Evolutionary conservation across 1,140 invertebrate genomes (phyloP), one percentile per base, ranked within the genome.

Genomic region (Meteorus sp.): DNA sequence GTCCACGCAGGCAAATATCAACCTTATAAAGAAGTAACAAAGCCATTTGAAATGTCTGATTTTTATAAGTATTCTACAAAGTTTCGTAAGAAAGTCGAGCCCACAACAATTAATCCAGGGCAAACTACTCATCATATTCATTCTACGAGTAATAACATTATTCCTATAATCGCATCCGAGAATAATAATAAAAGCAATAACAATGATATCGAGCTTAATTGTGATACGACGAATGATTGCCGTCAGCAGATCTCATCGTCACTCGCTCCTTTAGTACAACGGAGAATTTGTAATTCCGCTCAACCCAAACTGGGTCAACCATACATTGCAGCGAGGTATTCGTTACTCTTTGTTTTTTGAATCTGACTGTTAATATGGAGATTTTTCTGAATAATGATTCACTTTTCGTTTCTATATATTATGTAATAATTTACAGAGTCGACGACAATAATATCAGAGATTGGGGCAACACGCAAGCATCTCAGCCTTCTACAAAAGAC

Each of bases 21-120:
- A 69, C 93, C 93, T 0, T 96, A 95, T 70, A 87, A 92, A 65
- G 94, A 97, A 82, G 90, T 94, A 27, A 92, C 92, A 0, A 97
- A 98, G 75, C 94, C 94, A 9, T 98, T 95, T 78, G 94, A 97
- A 82, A 95, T 96, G 89, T 90, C 93, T 0, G 95, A 98, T 75
- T 97, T 96, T 80, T 98, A 97, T 78, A 97, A 97, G 78, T 98
- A 98, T 73, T 96, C 94, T 45, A 94, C 93, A 22, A 95, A 95
- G 71, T 94, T 90, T 75, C 84, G 92, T 17, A 89, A 91, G 82
- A 81, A 78, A 70, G 76, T 73, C 3, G 75, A 76, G 59, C 59
- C 56, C 0, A 48, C 17, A 1, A 43, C 52, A 4, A 61, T 62
- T 23, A 71, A 43, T 33, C 64, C 5, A 39, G 8, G 31, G 25